phyloP scores from a whole-genome alignment of 2,113 vertebrate genomes.

The Rana temporaria region DNA sequence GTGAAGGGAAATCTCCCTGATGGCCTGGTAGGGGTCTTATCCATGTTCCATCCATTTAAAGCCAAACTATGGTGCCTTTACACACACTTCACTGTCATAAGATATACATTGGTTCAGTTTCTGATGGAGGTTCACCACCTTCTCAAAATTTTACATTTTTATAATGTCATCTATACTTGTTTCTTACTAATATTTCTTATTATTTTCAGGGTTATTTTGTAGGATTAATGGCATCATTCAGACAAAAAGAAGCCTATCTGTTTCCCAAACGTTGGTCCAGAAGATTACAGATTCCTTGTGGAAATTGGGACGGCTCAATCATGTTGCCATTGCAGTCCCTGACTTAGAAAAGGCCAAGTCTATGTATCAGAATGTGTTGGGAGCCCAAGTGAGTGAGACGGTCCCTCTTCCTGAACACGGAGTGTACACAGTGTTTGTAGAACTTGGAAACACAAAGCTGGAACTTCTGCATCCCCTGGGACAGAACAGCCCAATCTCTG shows the following conservation, averaged over 20 bases:
- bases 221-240: slow-evolving; percentile 58
- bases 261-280: slow-evolving; percentile 58
- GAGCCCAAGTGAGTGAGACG: slow-evolving; percentile 83
- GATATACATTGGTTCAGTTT: no score
- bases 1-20: no score
- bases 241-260: slow-evolving; percentile 60
- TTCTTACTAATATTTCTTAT: neutral
- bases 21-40: neutral
- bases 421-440: slow-evolving; percentile 92
- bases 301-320: slow-evolving; percentile 90
- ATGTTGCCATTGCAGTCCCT: slow-evolving; percentile 92
- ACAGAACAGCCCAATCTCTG: slow-evolving; percentile 85
- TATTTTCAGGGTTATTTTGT: slow-evolving; percentile 70
- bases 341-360: slow-evolving; percentile 85
- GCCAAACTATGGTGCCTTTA: no score
- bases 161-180: neutral
- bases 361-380: slow-evolving; percentile 86
- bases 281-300: slow-evolving; percentile 74
- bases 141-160: neutral
- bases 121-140: no score
- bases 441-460: slow-evolving; percentile 92
- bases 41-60: neutral
- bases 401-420: slow-evolving; percentile 89
- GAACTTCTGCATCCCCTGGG: slow-evolving; percentile 94
- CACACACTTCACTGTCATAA: no score